Evolutionary conservation across 2,888 invertebrate genomes (phyloP), one percentile per base, ranked within the genome.

Genomic region (Smittia sp.): DNA sequence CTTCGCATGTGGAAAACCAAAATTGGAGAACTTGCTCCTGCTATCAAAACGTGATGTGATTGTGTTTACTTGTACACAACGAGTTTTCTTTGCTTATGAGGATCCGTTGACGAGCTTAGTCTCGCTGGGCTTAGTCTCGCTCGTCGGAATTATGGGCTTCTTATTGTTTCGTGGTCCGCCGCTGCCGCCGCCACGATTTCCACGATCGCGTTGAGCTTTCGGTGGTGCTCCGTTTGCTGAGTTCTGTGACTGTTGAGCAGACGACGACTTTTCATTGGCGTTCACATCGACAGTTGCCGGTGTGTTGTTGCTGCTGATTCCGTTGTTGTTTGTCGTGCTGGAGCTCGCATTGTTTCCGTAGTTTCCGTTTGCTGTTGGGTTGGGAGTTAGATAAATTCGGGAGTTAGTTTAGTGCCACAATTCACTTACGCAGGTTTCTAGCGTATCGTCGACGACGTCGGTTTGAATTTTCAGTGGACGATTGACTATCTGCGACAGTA

Each of bases 391-490:
- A 52, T 1, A 1, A 3, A 32, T 32, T 32, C 9, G 3, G 32
- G 9, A 52, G 20, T 52, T 52, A 52, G 15, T 52, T 52, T 52
- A 18, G 52, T 7, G 20, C 9, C 9, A 24, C 39, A n/a, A 46
- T 41, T 6, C 15, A 18, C 69, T 69, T 22, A 69, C 69, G 24
- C 15, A n/a, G 69, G 52, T 52, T 69, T 24, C 22, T 32, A 62
- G 32, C 18, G 54, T 46, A n/a, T 11, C 46, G 46, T 46, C 72
- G 46, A 77, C 80, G 78, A 78, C 82, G 78, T 76, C 82, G 81
- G 76, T 81, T 76, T 75, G 80, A 79, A 76, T 79, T 81, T 58
- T 82, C 82, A 76, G 79, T 81, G 41, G 82, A 82, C 70, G 82
- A 82, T 78, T 80, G 80, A 76, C 83, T 82, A 78, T 32, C 82